A percentile compares a stretch with the other conserved stretches of the same genome.
Evolutionary conservation across 2,113 vertebrate genomes (phyloP).

Genomic region (Pseudorectes ferrugineus): DNA sequence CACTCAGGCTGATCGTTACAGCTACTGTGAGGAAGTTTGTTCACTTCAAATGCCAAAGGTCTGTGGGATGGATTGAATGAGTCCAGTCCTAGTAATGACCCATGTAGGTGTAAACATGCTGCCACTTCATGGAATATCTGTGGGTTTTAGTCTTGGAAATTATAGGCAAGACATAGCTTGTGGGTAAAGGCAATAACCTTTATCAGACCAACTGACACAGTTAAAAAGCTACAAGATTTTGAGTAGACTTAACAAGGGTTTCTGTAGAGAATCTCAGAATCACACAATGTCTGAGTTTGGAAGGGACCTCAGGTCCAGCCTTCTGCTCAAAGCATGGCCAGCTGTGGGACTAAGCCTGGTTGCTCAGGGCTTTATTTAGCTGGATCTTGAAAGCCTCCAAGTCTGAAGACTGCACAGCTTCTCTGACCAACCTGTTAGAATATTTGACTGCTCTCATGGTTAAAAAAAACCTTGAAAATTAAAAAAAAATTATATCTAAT

Average conservation of each 20-base stretch:
- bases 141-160: neutral
- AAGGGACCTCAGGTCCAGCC: neutral
- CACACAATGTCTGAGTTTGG: neutral
- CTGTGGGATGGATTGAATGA: neutral
- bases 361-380: neutral
- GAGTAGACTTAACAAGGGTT: neutral
- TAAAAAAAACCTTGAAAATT: neutral
- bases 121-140: neutral
- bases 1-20: neutral
- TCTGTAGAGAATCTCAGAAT: neutral
- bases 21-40: neutral
- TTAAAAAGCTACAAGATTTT: neutral
- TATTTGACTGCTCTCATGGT: neutral
- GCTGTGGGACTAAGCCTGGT: neutral
- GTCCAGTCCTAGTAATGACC: neutral
- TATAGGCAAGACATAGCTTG: neutral
- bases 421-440: neutral
- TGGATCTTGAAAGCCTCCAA: neutral
- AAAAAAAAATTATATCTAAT: neutral
- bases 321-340: neutral
- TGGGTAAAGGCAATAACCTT: neutral
- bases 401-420: neutral
- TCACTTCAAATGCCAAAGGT: neutral
- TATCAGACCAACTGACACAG: neutral
- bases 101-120: neutral